Conservation (phyloP, 2,797 vertebrate species). For the Propithecus deckenii region DNA sequence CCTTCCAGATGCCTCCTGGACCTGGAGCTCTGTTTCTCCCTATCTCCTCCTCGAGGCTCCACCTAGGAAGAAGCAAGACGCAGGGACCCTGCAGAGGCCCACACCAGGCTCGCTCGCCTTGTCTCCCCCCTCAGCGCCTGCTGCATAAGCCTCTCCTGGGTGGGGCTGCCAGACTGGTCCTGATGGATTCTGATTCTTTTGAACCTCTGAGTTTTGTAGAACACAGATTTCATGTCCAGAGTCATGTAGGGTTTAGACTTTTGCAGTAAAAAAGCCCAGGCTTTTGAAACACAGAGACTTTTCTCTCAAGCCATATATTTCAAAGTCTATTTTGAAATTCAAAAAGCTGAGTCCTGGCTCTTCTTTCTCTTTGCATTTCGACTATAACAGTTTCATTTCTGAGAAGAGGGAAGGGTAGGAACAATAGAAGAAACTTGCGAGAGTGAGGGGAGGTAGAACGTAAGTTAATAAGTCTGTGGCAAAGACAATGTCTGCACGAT, state of each 20-base stretch:
- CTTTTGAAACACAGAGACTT: slow-evolving; percentile 21
- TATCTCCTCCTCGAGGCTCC: neutral
- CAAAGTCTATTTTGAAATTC: slow-evolving; percentile 11
- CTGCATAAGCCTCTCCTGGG: neutral
- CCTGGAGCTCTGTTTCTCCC: neutral
- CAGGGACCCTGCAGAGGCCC: neutral
- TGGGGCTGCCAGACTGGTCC: neutral
- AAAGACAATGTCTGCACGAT: neutral
- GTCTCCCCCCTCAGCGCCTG: neutral
- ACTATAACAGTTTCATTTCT: neutral
- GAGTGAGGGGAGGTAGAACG: neutral
- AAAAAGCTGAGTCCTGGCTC: neutral
- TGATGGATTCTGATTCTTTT: neutral
- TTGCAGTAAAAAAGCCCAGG: neutral
- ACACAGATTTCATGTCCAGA: neutral
- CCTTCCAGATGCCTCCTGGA: neutral
- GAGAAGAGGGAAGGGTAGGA: neutral
- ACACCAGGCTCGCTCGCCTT: neutral
- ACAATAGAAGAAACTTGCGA: neutral
- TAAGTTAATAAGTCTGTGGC: neutral
- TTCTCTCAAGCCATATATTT: slow-evolving; percentile 21
- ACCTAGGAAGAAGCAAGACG: neutral
- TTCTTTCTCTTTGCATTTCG: slow-evolving; percentile 4
- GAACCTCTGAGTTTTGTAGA: neutral
- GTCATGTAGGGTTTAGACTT: neutral